Evolutionary conservation across 2,113 vertebrate genomes (phyloP).

Genomic region (Caretta caretta): DNA sequence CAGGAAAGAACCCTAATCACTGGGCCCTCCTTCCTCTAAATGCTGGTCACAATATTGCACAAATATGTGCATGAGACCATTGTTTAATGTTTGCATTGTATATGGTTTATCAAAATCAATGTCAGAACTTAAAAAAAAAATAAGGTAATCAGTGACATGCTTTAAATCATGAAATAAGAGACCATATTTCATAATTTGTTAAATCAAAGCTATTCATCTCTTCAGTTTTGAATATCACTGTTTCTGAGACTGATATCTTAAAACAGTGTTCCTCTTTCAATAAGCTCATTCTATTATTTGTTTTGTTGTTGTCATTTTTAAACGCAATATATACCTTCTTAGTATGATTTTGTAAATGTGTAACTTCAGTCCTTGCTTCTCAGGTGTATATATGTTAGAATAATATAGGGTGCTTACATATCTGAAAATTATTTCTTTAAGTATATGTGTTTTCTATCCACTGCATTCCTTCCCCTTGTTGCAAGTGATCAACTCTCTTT

Average conservation of each 20-base stretch:
- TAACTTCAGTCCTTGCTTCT: neutral
- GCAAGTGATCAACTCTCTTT: neutral
- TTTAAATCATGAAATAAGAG: neutral
- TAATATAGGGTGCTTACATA: neutral
- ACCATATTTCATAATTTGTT: neutral
- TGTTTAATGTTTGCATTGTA: neutral
- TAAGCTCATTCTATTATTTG: neutral
- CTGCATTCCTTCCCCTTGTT: neutral
- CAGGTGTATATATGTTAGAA: neutral
- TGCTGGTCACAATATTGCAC: neutral
- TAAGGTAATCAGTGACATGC: neutral
- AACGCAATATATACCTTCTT: neutral
- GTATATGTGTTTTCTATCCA: neutral
- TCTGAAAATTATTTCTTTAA: neutral
- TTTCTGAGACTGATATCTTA: neutral
- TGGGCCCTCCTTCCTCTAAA: neutral
- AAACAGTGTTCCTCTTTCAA: neutral
- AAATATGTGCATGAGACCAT: neutral
- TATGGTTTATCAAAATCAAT: neutral
- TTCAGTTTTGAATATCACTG: neutral
- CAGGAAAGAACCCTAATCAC: neutral
- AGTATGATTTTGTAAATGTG: neutral
- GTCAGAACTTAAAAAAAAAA: neutral
- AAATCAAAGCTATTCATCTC: neutral
- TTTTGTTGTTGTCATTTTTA: too few relatives aligned